phyloP scores from a whole-genome alignment of 2,113 vertebrate species.

The Pelecanus crispus region DNA sequence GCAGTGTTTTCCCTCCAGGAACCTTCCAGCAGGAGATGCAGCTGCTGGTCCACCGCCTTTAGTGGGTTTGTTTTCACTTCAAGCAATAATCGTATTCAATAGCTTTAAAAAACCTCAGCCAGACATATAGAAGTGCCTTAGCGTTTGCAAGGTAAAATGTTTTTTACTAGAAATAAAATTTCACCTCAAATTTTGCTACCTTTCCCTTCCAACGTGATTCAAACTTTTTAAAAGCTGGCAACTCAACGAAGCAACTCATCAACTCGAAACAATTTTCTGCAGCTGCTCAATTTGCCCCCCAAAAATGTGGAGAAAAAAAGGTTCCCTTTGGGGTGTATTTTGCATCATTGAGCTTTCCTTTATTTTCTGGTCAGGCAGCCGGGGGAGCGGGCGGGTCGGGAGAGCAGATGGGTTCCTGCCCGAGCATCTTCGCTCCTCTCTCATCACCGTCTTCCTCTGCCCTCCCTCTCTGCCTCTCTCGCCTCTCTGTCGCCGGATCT shows the following conservation, averaged over 20 bases:
- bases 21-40: neutral
- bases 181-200: neutral
- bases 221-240: neutral
- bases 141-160: neutral
- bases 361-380: neutral
- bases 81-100: neutral
- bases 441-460: neutral
- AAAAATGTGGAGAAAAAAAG: rapidly evolving
- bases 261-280: rapidly evolving
- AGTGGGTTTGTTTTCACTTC: neutral
- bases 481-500: neutral
- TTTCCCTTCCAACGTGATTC: rapidly evolving
- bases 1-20: neutral
- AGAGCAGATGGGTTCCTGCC: neutral
- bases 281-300: neutral
- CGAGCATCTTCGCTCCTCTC: neutral
- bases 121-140: neutral
- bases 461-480: neutral
- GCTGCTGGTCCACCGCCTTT: neutral
- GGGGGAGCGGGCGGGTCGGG: neutral
- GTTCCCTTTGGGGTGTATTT: neutral
- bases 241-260: rapidly evolving
- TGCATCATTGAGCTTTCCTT: neutral
- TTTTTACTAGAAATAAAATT: neutral
- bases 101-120: neutral